A percentile compares a stretch with the other conserved stretches of the same genome.
phyloP scores from a whole-genome alignment of 1,140 invertebrate genomes.

The Drosophila hydei region DNA sequence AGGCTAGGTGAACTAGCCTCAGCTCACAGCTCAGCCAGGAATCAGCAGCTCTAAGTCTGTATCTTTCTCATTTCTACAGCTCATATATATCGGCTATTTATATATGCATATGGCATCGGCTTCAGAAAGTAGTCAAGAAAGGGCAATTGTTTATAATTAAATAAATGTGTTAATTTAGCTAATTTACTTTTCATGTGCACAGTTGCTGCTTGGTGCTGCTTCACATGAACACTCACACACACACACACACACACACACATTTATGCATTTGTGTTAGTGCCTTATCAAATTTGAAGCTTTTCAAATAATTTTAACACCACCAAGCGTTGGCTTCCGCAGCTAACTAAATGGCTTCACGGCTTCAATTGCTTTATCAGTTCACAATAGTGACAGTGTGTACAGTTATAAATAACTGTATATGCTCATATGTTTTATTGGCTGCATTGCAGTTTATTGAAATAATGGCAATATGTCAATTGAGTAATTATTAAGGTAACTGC shows the following conservation, averaged over 20 bases:
- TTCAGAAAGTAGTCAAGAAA: too few species aligned
- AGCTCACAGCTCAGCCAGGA: too few species aligned
- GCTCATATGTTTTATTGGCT: not conserved
- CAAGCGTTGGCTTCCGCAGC: constrained; percentile 1
- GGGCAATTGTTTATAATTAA: not conserved
- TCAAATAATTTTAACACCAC: not conserved
- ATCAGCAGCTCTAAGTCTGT: too few species aligned
- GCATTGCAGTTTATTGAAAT: constrained; percentile 27
- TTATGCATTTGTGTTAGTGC: not conserved
- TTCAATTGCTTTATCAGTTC: constrained; percentile 33
- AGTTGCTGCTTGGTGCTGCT: not conserved
- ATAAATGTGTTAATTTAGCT: constrained; percentile 4
- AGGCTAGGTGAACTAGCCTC: too few species aligned
- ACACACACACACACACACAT: too few species aligned
- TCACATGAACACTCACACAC: too few species aligned
- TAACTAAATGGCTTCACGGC: not conserved
- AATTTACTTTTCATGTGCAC: not conserved
- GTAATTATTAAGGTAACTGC: not conserved
- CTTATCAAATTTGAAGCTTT: constrained; percentile 19
- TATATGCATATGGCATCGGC: too few species aligned
- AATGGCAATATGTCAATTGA: constrained; percentile 18
- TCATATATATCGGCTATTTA: too few species aligned
- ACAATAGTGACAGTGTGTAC: constrained; percentile 15
- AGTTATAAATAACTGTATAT: constrained; percentile 22
- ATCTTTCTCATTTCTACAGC: too few species aligned